Conservation (phyloP, 2,888 invertebrate species). For the Campopleginae sp. region DNA sequence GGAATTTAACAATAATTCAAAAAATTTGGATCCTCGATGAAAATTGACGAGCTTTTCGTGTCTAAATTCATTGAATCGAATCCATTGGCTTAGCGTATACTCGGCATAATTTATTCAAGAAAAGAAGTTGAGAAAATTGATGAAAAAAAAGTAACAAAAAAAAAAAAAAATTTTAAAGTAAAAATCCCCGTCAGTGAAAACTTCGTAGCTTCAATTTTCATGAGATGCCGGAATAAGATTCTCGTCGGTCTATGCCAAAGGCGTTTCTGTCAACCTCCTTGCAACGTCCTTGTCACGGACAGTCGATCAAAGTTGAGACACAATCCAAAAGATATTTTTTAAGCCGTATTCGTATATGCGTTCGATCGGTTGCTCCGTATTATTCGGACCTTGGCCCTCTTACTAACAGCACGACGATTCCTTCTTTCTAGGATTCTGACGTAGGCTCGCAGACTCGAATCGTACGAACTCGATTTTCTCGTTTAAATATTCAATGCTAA, state of each 20-base stretch:
- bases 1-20: background rate
- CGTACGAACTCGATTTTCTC: background rate
- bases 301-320: constrained; percentile 1
- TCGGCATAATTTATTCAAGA: background rate
- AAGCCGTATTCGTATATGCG: constrained; percentile 2
- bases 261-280: background rate
- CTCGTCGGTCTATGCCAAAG: background rate
- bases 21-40: background rate
- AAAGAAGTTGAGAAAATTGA: background rate
- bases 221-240: background rate
- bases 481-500: constrained; percentile 35
- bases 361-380: constrained; percentile 10
- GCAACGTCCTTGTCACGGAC: background rate
- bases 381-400: constrained; percentile 50
- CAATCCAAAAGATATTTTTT: background rate
- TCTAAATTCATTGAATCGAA: background rate
- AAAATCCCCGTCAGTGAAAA: background rate
- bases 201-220: background rate
- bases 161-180: background rate
- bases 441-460: background rate
- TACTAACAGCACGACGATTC: constrained; percentile 12
- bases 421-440: background rate
- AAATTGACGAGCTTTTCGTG: background rate
- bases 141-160: background rate
- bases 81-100: background rate